A percentile compares a stretch with the other conserved stretches of the same genome.
Conservation (phyloP, 2,113 vertebrate genomes). For the Burhinus bistriatus region DNA sequence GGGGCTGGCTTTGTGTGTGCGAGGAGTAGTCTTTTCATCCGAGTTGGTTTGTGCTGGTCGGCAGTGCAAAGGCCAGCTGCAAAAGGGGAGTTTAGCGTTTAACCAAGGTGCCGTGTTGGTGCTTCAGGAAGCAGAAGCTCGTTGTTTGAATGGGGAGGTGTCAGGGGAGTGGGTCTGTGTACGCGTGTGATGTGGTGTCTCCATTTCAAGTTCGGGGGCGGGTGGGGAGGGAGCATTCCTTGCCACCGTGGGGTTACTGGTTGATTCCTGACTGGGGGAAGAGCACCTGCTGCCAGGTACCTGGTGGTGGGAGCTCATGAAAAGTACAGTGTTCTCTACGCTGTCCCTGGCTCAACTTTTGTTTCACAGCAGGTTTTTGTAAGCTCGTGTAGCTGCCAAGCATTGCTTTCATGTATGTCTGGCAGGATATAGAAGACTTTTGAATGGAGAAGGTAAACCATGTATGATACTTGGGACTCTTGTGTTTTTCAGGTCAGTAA, state of each 20-base stretch:
- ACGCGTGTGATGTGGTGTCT: accelerated
- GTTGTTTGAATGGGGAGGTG: not conserved
- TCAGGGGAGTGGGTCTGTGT: not conserved
- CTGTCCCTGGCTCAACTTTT: not conserved
- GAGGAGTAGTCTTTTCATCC: accelerated
- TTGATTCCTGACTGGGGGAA: not conserved
- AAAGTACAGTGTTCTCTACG: not conserved
- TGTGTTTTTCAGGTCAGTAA: not conserved
- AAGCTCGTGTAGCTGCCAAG: not conserved
- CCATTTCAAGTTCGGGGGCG: accelerated
- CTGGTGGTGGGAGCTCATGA: not conserved
- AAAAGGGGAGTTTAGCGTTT: accelerated
- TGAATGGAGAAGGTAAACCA: not conserved
- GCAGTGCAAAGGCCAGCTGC: not conserved
- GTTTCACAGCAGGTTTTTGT: not conserved
- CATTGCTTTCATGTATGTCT: not conserved
- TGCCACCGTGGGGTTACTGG: accelerated
- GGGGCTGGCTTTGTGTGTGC: accelerated
- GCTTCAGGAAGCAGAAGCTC: not conserved
- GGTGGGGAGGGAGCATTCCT: not conserved
- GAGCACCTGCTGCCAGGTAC: not conserved
- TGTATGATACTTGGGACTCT: not conserved
- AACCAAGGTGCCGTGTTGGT: accelerated
- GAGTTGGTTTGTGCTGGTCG: not conserved
- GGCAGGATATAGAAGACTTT: not conserved